Conservation (phyloP, 1,140 invertebrate genomes). For the Drosophila serrata region DNA sequence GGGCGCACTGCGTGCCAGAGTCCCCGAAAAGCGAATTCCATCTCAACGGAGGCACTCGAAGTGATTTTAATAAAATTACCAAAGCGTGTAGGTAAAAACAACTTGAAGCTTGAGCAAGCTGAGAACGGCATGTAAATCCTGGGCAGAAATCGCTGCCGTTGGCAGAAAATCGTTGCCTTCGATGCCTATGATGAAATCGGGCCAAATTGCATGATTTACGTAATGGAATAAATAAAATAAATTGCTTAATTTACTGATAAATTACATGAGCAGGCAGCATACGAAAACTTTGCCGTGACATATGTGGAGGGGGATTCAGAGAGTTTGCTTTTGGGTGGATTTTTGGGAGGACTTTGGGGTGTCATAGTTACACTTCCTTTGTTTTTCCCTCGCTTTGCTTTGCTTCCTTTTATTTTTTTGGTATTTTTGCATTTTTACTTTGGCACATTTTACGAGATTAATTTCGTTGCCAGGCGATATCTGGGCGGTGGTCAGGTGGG, state of each 20-base stretch:
- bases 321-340: not conserved
- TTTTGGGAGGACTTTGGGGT: slow-evolving; percentile 10
- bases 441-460: slow-evolving; percentile 79
- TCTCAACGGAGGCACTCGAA: slow-evolving; percentile 45
- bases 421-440: slow-evolving; percentile 67
- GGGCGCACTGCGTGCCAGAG: slow-evolving; percentile 53
- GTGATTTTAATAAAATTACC: slow-evolving; percentile 83
- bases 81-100: slow-evolving; percentile 77
- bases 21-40: slow-evolving; percentile 33
- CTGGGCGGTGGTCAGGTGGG: slow-evolving; percentile 27
- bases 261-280: slow-evolving; percentile 75
- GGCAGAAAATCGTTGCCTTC: slow-evolving; percentile 57
- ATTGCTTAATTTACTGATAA: slow-evolving; percentile 85
- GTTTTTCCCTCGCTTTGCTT: slow-evolving; percentile 8
- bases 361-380: slow-evolving; percentile 37
- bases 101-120: slow-evolving; percentile 20
- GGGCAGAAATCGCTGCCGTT: slow-evolving; percentile 77
- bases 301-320: slow-evolving; percentile 7
- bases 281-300: slow-evolving; percentile 54
- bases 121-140: slow-evolving; percentile 70
- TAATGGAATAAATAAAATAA: slow-evolving; percentile 85
- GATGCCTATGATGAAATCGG: slow-evolving; percentile 75
- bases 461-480: slow-evolving; percentile 60
- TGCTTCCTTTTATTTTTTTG: not conserved
- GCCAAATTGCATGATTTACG: slow-evolving; percentile 85